Conservation (phyloP, 2,113 vertebrate species). For the Chroicocephalus ridibundus region DNA sequence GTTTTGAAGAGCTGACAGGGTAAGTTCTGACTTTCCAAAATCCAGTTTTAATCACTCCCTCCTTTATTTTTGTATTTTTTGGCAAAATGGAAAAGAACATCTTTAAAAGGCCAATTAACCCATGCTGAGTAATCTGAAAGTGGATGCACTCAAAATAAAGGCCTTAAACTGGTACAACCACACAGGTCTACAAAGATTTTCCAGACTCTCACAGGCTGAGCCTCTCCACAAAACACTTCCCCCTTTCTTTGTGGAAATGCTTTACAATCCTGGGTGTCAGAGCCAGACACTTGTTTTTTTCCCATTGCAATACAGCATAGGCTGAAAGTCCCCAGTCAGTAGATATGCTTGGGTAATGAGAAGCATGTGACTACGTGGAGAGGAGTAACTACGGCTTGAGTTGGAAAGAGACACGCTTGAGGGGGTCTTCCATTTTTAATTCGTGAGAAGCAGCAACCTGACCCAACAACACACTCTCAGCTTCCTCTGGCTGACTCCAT, state of each 20-base stretch:
- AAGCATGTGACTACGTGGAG: neutral
- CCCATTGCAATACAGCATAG: neutral
- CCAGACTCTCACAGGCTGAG: neutral
- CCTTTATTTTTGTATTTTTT: neutral
- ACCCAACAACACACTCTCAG: neutral
- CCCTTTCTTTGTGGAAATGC: neutral
- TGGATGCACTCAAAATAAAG: neutral
- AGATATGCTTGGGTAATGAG: neutral
- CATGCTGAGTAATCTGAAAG: slow-evolving; percentile 3
- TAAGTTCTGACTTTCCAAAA: slow-evolving; percentile 1
- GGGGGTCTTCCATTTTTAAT: neutral
- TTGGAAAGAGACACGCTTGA: neutral
- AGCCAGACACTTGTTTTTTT: neutral
- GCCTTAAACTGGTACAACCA: neutral
- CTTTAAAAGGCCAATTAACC: neutral
- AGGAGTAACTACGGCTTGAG: neutral
- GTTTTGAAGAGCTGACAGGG: neutral
- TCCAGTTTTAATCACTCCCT: neutral
- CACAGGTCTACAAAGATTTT: neutral
- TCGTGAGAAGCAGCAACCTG: neutral
- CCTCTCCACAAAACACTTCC: neutral
- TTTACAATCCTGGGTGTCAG: neutral
- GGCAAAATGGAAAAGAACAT: neutral
- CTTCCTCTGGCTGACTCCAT: neutral
- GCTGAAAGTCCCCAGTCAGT: neutral